Evolutionary conservation across 1,140 invertebrate species (phyloP).

Genomic region (Dolichoris vasculosae): DNA sequence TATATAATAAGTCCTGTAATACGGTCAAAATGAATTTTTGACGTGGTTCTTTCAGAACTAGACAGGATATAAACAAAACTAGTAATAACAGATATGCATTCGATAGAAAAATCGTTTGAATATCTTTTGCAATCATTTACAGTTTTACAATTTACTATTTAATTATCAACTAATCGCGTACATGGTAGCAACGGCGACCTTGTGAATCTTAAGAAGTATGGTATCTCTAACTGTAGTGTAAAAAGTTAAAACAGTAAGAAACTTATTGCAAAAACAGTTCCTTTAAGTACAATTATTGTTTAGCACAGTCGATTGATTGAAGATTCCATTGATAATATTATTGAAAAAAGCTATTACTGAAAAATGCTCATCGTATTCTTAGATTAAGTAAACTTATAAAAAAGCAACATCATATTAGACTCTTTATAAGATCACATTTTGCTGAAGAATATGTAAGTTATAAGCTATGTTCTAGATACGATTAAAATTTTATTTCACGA

Average conservation of each 20-base stretch:
- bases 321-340: conserved; percentile 65
- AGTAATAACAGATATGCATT: conserved; percentile 71
- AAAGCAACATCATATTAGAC: conserved; percentile 62
- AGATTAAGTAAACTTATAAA: conserved; percentile 80
- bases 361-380: conserved; percentile 78
- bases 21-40: conserved; percentile 70
- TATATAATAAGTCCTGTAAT: conserved; percentile 75
- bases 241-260: conserved; percentile 79
- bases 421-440: conserved; percentile 52
- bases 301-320: conserved; percentile 69
- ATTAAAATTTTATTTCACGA: too few relatives aligned
- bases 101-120: conserved; percentile 73
- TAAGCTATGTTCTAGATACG: too few relatives aligned
- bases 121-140: conserved; percentile 76
- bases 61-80: conserved; percentile 76
- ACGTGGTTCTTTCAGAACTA: conserved; percentile 82
- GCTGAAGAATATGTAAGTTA: conserved; percentile 58
- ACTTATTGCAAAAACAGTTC: conserved; percentile 81
- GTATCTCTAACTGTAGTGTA: conserved; percentile 80
- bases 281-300: conserved; percentile 81
- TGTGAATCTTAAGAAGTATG: conserved; percentile 84
- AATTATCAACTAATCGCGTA: conserved; percentile 70
- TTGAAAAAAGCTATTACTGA: conserved; percentile 63
- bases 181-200: conserved; percentile 84
- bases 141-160: conserved; percentile 73